Conservation (phyloP, 2,888 invertebrate species). For the Euphydryas editha region DNA sequence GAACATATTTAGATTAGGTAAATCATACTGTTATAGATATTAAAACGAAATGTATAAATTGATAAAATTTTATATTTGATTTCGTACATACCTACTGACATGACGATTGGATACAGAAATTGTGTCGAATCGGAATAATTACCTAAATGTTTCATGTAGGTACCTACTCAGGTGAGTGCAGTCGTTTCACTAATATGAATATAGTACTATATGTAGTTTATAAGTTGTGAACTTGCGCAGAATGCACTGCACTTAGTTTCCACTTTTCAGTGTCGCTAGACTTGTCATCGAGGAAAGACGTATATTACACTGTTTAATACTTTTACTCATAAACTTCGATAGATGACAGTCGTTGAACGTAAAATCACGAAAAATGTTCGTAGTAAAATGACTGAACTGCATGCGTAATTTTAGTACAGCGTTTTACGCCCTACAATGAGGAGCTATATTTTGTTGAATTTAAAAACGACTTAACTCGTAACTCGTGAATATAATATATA, state of each 20-base stretch:
- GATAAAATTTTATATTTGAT: not conserved
- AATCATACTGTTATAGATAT: too few relatives aligned
- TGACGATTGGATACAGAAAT: not conserved
- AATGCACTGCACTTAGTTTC: not conserved
- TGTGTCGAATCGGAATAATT: not conserved
- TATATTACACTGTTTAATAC: not conserved
- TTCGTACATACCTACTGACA: not conserved
- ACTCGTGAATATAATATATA: too few relatives aligned
- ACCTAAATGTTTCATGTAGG: not conserved
- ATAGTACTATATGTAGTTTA: not conserved
- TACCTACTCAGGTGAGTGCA: not conserved
- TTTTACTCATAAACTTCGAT: not conserved
- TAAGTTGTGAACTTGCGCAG: not conserved
- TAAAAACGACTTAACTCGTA: not conserved
- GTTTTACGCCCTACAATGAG: not conserved
- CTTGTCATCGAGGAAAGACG: not conserved
- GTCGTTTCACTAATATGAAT: not conserved
- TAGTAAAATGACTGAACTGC: not conserved
- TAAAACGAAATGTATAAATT: not conserved
- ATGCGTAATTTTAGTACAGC: not conserved
- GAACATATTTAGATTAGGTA: too few relatives aligned
- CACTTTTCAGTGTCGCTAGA: not conserved
- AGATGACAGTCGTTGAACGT: not conserved
- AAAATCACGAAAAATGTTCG: not conserved
- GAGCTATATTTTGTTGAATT: not conserved